Evolutionary conservation across 2,888 invertebrate genomes (phyloP).

Genomic region (Cephalotes varians): DNA sequence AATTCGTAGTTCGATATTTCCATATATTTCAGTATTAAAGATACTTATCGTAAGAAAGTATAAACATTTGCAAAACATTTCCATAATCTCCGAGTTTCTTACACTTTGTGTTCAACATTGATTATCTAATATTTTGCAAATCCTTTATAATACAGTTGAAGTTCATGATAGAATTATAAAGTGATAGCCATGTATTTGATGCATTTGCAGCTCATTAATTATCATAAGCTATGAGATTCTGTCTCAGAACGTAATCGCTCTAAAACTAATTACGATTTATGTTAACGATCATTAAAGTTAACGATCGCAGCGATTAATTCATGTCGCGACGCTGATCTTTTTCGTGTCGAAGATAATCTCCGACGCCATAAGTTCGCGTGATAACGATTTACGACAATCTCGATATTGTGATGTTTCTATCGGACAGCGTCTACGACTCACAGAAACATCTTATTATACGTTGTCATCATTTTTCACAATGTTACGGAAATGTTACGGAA

Average conservation of each 20-base stretch:
- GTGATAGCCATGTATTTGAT: not conserved
- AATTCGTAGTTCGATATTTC: not conserved
- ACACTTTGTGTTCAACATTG: not conserved
- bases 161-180: not conserved
- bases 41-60: not conserved
- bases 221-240: slow-evolving; percentile 1
- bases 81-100: not conserved
- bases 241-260: slow-evolving; percentile 2
- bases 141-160: not conserved
- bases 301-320: slow-evolving; percentile 25
- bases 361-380: not conserved
- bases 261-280: slow-evolving; percentile 36
- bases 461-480: not conserved
- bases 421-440: not conserved
- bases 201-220: slow-evolving; percentile 28
- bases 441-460: slow-evolving; percentile 25
- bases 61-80: not conserved
- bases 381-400: slow-evolving; percentile 12
- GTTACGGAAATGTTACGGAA: slow-evolving; percentile 12
- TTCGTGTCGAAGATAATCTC: not conserved
- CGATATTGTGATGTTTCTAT: not conserved
- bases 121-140: not conserved
- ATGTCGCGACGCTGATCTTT: not conserved
- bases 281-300: slow-evolving; percentile 30
- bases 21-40: slow-evolving; percentile 24